Evolutionary conservation across 2,888 invertebrate species (phyloP).

Genomic region (Muschampia staudingeri): DNA sequence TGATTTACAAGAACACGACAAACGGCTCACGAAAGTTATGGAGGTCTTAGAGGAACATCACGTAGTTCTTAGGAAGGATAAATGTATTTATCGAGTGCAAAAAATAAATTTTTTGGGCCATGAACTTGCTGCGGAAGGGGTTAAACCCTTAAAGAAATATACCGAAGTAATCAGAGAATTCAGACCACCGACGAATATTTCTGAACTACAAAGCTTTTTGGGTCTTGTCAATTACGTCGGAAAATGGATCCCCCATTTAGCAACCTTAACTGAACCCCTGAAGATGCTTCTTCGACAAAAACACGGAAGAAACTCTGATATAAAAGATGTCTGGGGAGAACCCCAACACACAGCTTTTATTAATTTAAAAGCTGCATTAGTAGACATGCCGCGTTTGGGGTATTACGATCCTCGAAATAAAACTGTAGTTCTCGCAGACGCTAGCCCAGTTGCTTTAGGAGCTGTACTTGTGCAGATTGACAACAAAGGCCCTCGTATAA

Average conservation of each 20-base stretch:
- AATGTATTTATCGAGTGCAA: slow-evolving; percentile 55
- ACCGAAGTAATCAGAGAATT: slow-evolving; percentile 67
- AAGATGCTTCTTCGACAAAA: background rate
- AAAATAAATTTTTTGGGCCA: slow-evolving; percentile 48
- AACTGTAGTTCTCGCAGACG: slow-evolving; percentile 66
- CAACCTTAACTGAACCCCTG: slow-evolving; percentile 58
- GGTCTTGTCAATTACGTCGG: slow-evolving; percentile 59
- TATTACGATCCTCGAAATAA: slow-evolving; percentile 61
- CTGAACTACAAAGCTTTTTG: slow-evolving; percentile 65
- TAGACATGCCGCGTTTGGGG: slow-evolving; percentile 39
- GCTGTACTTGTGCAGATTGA: slow-evolving; percentile 62
- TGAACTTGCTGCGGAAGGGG: slow-evolving; percentile 66
- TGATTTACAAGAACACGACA: slow-evolving; percentile 22
- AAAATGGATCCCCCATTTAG: slow-evolving; percentile 65
- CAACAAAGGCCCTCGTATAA: slow-evolving; percentile 54
- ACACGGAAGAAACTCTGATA: slow-evolving; percentile 38
- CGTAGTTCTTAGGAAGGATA: slow-evolving; percentile 57
- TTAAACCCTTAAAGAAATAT: slow-evolving; percentile 71
- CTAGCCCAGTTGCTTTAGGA: slow-evolving; percentile 65
- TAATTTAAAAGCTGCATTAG: background rate
- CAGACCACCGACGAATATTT: slow-evolving; percentile 50
- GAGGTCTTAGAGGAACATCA: slow-evolving; percentile 59
- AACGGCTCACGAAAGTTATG: slow-evolving; percentile 42
- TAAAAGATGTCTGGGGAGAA: slow-evolving; percentile 39
- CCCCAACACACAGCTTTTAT: background rate